Evolutionary conservation across 2,113 vertebrate species (phyloP).

Genomic region (Heptranchias perlo): DNA sequence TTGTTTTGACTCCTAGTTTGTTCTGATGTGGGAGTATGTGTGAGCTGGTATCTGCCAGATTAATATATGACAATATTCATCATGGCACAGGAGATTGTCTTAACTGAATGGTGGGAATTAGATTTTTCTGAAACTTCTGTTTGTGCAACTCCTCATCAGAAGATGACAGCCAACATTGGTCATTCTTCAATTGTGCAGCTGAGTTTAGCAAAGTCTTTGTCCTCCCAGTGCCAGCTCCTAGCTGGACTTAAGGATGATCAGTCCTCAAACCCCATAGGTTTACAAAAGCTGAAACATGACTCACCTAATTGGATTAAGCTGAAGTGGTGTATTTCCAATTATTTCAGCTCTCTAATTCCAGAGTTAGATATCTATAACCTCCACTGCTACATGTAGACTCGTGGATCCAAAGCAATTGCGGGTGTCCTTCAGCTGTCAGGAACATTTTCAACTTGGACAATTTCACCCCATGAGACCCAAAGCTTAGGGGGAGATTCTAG

Average conservation of each 20-base stretch:
- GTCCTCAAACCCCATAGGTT: not conserved
- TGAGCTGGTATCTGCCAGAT: not conserved
- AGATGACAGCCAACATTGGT: not conserved
- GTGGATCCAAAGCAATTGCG: not conserved
- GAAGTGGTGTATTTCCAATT: not conserved
- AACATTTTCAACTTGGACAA: not conserved
- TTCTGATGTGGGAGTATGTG: not conserved
- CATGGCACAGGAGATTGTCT: not conserved
- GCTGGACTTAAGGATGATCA: not conserved
- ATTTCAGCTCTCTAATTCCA: not conserved
- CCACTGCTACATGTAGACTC: not conserved
- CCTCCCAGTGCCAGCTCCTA: not conserved
- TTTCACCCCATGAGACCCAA: not conserved
- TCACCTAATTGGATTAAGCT: not conserved
- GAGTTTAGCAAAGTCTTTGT: not conserved
- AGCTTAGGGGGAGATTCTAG: not conserved
- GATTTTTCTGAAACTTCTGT: not conserved
- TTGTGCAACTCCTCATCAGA: not conserved
- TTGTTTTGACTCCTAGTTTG: not conserved
- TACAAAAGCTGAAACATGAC: not conserved
- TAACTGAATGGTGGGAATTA: not conserved
- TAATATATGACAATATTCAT: not conserved
- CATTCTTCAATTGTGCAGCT: not conserved
- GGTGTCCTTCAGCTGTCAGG: not conserved
- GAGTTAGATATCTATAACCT: not conserved